Percentiles rank a stretch among this genome's conserved stretches.
Evolutionary conservation across 1,140 invertebrate genomes (phyloP).

Genomic region (Hylaeus volcanicus): DNA sequence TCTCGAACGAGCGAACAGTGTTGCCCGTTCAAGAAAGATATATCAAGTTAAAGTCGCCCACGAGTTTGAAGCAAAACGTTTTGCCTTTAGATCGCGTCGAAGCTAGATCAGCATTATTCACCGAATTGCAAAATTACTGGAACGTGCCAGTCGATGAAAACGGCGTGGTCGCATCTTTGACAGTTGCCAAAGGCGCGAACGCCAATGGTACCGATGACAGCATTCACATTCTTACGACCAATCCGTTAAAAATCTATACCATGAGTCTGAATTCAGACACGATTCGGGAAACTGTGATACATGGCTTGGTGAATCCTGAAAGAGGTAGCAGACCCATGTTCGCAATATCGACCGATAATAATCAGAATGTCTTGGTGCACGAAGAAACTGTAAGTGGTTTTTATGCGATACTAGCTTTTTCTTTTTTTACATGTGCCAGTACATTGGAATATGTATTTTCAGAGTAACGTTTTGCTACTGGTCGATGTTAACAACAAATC

Average conservation of each 20-base stretch:
- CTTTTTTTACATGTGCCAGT: background rate
- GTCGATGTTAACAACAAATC: conserved; percentile 67
- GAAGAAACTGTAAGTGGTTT: conserved; percentile 74
- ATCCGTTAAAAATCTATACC: conserved; percentile 81
- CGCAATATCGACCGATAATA: conserved; percentile 66
- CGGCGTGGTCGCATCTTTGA: conserved; percentile 80
- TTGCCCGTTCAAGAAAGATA: conserved; percentile 74
- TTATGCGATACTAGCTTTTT: background rate
- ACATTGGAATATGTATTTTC: conserved; percentile 44
- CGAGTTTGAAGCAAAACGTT: conserved; percentile 48
- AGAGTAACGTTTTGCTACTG: conserved; percentile 72
- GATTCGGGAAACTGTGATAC: conserved; percentile 70
- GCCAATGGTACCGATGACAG: conserved; percentile 72
- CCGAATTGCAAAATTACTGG: conserved; percentile 83
- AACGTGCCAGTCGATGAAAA: conserved; percentile 81
- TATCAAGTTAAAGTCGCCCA: conserved; percentile 70
- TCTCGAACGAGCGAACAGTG: conserved; percentile 47
- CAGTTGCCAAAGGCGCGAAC: conserved; percentile 77
- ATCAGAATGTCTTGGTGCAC: conserved; percentile 71
- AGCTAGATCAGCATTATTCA: conserved; percentile 81
- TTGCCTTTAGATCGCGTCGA: conserved; percentile 79
- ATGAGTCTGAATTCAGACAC: conserved; percentile 73
- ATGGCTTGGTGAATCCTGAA: conserved; percentile 62
- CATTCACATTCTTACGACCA: conserved; percentile 80
- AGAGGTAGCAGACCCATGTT: conserved; percentile 64